Evolutionary conservation across 2,113 vertebrate species (phyloP).

Genomic region (Gobiocypris rarus): DNA sequence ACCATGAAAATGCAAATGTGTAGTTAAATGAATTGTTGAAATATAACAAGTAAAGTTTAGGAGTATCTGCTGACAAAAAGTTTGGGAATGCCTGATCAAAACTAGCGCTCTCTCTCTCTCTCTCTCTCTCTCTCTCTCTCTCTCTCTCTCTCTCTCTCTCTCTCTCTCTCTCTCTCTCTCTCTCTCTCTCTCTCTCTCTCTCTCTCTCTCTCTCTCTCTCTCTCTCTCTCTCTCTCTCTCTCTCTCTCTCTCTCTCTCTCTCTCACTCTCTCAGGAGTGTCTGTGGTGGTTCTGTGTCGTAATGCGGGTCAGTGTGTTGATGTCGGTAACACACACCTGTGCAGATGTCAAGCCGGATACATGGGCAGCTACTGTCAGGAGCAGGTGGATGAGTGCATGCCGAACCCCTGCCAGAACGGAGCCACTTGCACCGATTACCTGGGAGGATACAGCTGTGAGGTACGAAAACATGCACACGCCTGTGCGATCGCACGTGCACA

Average conservation of each 20-base stretch:
- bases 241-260: no score
- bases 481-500: background rate
- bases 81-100: background rate
- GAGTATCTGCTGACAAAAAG: background rate
- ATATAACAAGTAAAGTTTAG: background rate
- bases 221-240: no score
- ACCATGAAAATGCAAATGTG: background rate
- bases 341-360: slow-evolving; percentile 92
- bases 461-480: slow-evolving; percentile 54
- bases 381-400: slow-evolving; percentile 93
- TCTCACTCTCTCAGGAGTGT: slow-evolving; percentile 84
- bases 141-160: no score
- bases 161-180: no score
- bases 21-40: background rate
- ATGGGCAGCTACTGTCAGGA: slow-evolving; percentile 96
- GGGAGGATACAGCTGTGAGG: slow-evolving; percentile 93
- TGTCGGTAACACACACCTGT: slow-evolving; percentile 87
- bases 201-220: no score
- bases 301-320: slow-evolving; percentile 91
- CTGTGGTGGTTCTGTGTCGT: slow-evolving; percentile 82
- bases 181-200: no score
- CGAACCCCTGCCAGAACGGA: slow-evolving; percentile 94
- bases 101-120: no score
- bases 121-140: no score
- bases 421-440: slow-evolving; percentile 95